These are phyloP conservation scores for Drosophila biarmipes DNA, from an alignment of 1,140 invertebrate genomes.

Conservation along the genomic window DNA sequence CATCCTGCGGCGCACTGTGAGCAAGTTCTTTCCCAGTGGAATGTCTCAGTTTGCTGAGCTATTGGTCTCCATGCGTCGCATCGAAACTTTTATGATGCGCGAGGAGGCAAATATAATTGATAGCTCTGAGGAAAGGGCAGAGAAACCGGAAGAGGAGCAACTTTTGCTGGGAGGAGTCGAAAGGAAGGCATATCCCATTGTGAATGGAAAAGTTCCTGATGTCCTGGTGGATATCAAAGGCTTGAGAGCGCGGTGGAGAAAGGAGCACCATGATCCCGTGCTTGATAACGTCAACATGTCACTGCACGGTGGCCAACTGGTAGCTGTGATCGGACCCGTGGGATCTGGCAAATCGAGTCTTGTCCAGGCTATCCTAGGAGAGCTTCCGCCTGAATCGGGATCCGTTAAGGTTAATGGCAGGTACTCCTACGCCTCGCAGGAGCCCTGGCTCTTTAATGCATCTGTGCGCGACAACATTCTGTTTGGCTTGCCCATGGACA, in stretches of 20 bases:
- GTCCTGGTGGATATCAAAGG: slow-evolving; percentile 47
- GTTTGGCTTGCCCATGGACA: slow-evolving; percentile 89
- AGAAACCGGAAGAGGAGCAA: slow-evolving; percentile 28
- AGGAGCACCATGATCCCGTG: slow-evolving; percentile 40
- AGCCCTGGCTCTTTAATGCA: slow-evolving; percentile 86
- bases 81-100: slow-evolving; percentile 88
- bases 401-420: slow-evolving; percentile 48
- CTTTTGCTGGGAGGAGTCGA: slow-evolving; percentile 2
- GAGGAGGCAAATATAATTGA: slow-evolving; percentile 85
- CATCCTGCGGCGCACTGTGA: slow-evolving; percentile 89
- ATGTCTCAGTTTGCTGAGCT: slow-evolving; percentile 88
- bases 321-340: slow-evolving; percentile 88
- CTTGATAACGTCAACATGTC: slow-evolving; percentile 60
- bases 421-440: slow-evolving; percentile 71
- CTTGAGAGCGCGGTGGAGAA: slow-evolving; percentile 65
- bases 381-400: slow-evolving; percentile 54
- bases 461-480: slow-evolving; percentile 91
- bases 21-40: slow-evolving; percentile 88
- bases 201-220: slow-evolving; percentile 39
- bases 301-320: slow-evolving; percentile 85
- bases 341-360: slow-evolving; percentile 87
- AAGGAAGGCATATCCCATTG: slow-evolving; percentile 5
- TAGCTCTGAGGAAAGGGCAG: slow-evolving; percentile 19
- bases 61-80: slow-evolving; percentile 88
- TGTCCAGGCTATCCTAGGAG: slow-evolving; percentile 84